Conservation (phyloP, 2,797 vertebrate species). For the Anguilla anguilla region DNA sequence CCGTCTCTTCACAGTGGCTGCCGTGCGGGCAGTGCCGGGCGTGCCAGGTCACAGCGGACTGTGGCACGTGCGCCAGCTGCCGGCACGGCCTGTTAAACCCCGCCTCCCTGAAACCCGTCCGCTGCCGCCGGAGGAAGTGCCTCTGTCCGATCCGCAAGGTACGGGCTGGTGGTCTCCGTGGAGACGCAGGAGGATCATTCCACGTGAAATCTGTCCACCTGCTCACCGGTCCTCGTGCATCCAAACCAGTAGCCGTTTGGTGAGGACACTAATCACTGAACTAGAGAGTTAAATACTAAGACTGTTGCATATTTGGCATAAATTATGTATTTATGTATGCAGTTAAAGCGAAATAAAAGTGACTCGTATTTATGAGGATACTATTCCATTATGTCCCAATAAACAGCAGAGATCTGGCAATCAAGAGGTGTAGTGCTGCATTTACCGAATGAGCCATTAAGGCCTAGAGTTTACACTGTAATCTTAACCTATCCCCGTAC, state of each 20-base stretch:
- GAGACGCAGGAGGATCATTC: background rate
- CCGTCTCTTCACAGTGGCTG: constrained; percentile 68
- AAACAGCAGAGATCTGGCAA: no score
- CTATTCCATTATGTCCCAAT: no score
- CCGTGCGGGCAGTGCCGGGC: constrained; percentile 83
- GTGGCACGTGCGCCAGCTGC: constrained; percentile 82
- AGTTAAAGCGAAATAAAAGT: background rate
- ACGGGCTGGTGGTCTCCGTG: background rate
- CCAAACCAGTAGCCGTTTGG: background rate
- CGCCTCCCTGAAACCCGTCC: constrained; percentile 58
- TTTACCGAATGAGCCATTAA: background rate
- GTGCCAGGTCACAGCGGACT: constrained; percentile 79
- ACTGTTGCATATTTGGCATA: background rate
- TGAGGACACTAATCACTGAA: background rate
- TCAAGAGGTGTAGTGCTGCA: background rate
- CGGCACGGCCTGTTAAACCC: constrained; percentile 62
- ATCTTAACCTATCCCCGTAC: background rate
- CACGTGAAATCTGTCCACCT: background rate
- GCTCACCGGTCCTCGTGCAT: no score
- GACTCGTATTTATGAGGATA: no score
- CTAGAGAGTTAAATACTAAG: background rate
- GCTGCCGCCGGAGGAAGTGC: constrained; percentile 71
- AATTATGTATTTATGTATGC: background rate
- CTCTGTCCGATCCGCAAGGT: constrained; percentile 75
- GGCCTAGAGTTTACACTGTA: background rate